Evolutionary conservation across 2,797 vertebrate genomes (phyloP).

Genomic region (Phrynocephalus guinanensis): DNA sequence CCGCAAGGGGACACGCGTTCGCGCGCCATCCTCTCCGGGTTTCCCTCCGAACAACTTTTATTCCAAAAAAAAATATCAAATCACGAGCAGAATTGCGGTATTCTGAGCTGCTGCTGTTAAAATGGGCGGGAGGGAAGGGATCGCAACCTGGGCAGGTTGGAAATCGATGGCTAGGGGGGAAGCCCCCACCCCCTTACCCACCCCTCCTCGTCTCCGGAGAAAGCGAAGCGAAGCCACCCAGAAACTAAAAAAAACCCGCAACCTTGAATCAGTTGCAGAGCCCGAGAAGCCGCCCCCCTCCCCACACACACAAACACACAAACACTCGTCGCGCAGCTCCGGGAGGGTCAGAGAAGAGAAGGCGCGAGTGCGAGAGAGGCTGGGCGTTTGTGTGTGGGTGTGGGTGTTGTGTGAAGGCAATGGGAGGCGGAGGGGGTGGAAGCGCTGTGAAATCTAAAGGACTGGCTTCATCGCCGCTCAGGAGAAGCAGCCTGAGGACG

Average conservation of each 20-base stretch:
- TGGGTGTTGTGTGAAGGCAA: not conserved
- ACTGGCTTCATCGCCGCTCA: not conserved
- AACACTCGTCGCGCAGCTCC: not conserved
- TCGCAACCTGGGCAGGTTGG: slow-evolving; percentile 11
- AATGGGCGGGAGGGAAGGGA: not conserved
- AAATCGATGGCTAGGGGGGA: slow-evolving; percentile 21
- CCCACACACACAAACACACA: not conserved
- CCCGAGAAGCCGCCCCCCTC: too few species aligned
- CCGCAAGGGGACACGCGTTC: slow-evolving; percentile 57
- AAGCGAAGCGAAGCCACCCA: slow-evolving; percentile 4
- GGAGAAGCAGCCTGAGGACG: slow-evolving; percentile 6
- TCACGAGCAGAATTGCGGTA: not conserved
- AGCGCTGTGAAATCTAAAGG: not conserved
- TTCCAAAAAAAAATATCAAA: not conserved
- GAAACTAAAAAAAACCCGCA: not conserved
- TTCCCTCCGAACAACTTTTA: slow-evolving; percentile 72
- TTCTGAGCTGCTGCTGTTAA: not conserved
- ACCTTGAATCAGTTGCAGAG: slow-evolving; percentile 17
- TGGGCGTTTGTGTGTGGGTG: too few species aligned
- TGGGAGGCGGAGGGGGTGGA: too few species aligned
- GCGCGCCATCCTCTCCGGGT: slow-evolving; percentile 76
- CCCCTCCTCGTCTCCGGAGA: not conserved
- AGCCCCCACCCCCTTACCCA: fast-evolving
- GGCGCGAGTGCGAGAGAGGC: slow-evolving; percentile 20
- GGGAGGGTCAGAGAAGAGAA: slow-evolving; percentile 53